Percentiles rank a stretch among this genome's conserved stretches.
Evolutionary conservation across 2,797 vertebrate genomes (phyloP).

Genomic region (Semotilus atromaculatus): DNA sequence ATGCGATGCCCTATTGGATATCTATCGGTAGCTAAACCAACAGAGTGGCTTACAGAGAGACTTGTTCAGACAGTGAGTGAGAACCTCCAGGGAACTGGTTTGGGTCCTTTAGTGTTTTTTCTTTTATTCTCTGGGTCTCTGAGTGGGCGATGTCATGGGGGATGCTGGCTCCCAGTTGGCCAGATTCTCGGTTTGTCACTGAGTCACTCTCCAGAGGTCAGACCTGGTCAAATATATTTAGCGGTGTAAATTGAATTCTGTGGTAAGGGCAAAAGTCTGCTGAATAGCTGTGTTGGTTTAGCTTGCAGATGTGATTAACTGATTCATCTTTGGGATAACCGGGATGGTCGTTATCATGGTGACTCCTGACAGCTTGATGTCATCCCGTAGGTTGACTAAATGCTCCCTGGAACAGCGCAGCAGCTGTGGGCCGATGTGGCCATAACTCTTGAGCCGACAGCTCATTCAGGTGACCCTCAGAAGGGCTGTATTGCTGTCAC

Average conservation of each 20-base stretch:
- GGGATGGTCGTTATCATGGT: slow-evolving; percentile 4
- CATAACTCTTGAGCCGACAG: slow-evolving; percentile 35
- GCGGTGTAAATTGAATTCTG: slow-evolving; percentile 59
- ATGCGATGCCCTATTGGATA: not conserved
- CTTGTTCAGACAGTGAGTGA: slow-evolving; percentile 53
- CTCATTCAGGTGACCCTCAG: slow-evolving; percentile 40
- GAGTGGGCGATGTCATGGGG: slow-evolving; percentile 24
- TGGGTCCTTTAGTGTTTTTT: not conserved
- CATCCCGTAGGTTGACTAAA: slow-evolving; percentile 15
- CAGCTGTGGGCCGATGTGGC: slow-evolving; percentile 27
- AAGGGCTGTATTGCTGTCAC: slow-evolving; percentile 27
- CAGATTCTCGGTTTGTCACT: not conserved
- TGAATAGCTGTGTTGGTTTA: slow-evolving; percentile 40
- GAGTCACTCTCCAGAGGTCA: slow-evolving; percentile 43
- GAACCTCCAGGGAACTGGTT: slow-evolving; percentile 42
- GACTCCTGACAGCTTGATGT: slow-evolving; percentile 40
- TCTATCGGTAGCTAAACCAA: slow-evolving; percentile 1
- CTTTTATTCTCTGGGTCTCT: not conserved
- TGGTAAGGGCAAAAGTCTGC: slow-evolving; percentile 36
- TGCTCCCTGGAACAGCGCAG: not conserved
- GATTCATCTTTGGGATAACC: slow-evolving; percentile 40
- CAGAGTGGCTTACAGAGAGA: slow-evolving; percentile 46
- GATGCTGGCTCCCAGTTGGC: slow-evolving; percentile 21
- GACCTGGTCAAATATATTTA: slow-evolving; percentile 58
- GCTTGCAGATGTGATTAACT: slow-evolving; percentile 31